Evolutionary conservation across 35 echinoderm and acorn worm species (phyloP), one percentile per base, ranked within the genome.

Genomic region (Ptychodera flava): DNA sequence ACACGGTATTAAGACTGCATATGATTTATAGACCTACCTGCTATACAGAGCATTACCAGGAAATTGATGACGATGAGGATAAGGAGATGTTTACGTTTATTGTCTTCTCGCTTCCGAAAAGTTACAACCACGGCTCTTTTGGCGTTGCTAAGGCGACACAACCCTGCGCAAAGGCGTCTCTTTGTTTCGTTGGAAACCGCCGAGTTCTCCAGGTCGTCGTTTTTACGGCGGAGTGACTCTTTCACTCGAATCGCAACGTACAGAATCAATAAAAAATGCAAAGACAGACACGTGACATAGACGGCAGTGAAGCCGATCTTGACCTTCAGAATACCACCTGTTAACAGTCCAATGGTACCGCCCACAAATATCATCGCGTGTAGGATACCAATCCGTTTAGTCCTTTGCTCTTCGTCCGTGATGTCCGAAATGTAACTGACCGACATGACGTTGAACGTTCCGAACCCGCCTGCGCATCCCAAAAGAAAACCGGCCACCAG

Each of bases 401-500:
- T 97, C 15, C 95, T 83, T 36, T 85, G 33, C 34, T 91, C 84
- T 78, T 77, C 87, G 0, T 86, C 89, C 16, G 95, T 97, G 64
- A 36, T 91, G 78, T 97, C 95, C 1, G 95, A 93, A 35, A 97
- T 87, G 30, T 93, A 97, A 77, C 88, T 93, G 37, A 86, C 88
- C 15, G 89, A 78, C 1, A 89, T 77, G 15, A 87, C 82, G 38
- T 93, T 87, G 78, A 93, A 97, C 29, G 92, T 90, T 33, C 90
- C 89, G 1, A 97, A 53, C 0, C 95, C 92, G 82, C 95, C 95
- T 35, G 92, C 82, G 29, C 90, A 16, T 35, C 95, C 95, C 31
- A 93, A 52, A 16, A 37, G 78, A 0, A 90, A 30, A 16, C 83
- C 83, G 33, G 82, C 77, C 31, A 91, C 29, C 27, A 92, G 77